Percentiles rank a stretch among this genome's conserved stretches.
phyloP scores from a whole-genome alignment of 2,888 invertebrate genomes.

The Leptinotarsa peninsularis region DNA sequence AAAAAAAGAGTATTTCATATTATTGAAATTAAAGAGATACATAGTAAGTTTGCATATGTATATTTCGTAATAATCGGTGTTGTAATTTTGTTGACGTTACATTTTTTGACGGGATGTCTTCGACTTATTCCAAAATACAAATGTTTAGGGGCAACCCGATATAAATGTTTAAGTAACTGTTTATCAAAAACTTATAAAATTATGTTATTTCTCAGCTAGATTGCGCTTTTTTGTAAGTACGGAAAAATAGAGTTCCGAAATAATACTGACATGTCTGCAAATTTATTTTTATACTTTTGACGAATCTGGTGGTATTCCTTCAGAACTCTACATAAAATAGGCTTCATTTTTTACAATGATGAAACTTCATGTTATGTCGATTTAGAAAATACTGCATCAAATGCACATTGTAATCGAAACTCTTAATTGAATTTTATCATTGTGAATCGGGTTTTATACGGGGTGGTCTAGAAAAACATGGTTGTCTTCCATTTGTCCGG shows the following conservation, averaged over 20 bases:
- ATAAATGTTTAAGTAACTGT: slow-evolving; percentile 17
- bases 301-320: slow-evolving; percentile 23
- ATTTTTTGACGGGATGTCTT: slow-evolving; percentile 7
- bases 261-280: slow-evolving; percentile 7
- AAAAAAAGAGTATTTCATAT: not conserved
- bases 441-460: slow-evolving; percentile 37
- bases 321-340: slow-evolving; percentile 37
- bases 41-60: not conserved
- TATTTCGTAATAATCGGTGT: slow-evolving; percentile 1
- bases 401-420: slow-evolving; percentile 33
- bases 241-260: slow-evolving; percentile 36
- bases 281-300: slow-evolving; percentile 6
- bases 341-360: slow-evolving; percentile 52
- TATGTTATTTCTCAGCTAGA: slow-evolving; percentile 33
- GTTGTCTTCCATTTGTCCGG: slow-evolving; percentile 28
- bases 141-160: not conserved
- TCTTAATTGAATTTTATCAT: slow-evolving; percentile 35
- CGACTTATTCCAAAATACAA: not conserved
- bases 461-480: slow-evolving; percentile 26
- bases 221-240: slow-evolving; percentile 52
- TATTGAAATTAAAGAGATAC: too few species aligned
- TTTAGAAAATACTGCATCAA: slow-evolving; percentile 39
- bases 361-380: slow-evolving; percentile 31
- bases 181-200: slow-evolving; percentile 21
- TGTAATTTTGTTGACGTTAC: not conserved